These are phyloP conservation scores for Sarotherodon lohbergeri DNA, from an alignment of 2,113 vertebrate species.

Conservation along the genomic window DNA sequence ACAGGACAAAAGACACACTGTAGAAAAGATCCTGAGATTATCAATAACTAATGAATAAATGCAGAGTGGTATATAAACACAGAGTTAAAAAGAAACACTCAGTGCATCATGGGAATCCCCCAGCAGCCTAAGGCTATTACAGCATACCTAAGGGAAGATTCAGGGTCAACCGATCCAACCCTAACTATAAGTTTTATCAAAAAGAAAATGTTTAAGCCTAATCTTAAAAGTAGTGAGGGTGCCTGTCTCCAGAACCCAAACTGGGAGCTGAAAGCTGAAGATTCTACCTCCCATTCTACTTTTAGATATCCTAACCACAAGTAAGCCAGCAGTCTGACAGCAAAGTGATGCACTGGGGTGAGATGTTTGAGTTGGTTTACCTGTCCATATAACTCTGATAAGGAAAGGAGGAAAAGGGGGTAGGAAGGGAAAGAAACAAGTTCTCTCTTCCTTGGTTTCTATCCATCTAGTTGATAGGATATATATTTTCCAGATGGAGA, in stretches of 20 bases:
- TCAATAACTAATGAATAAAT: not conserved
- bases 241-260: not conserved
- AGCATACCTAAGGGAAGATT: not conserved
- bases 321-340: not conserved
- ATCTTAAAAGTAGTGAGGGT: not conserved
- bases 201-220: not conserved
- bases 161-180: not conserved
- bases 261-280: not conserved
- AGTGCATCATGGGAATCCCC: not conserved
- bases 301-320: not conserved
- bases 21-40: not conserved
- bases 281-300: not conserved
- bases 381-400: not conserved
- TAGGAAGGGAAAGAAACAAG: not conserved
- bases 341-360: not conserved
- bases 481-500: slow-evolving; percentile 55
- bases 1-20: not conserved
- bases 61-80: not conserved
- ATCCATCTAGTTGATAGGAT: not conserved
- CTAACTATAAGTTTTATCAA: not conserved
- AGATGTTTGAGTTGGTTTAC: not conserved
- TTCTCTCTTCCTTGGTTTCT: not conserved
- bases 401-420: not conserved
- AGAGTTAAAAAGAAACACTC: not conserved
- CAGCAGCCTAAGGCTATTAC: not conserved